Percentiles rank a stretch among this genome's conserved stretches.
Conservation (phyloP, 2,113 vertebrate genomes). For the Alces alces region DNA sequence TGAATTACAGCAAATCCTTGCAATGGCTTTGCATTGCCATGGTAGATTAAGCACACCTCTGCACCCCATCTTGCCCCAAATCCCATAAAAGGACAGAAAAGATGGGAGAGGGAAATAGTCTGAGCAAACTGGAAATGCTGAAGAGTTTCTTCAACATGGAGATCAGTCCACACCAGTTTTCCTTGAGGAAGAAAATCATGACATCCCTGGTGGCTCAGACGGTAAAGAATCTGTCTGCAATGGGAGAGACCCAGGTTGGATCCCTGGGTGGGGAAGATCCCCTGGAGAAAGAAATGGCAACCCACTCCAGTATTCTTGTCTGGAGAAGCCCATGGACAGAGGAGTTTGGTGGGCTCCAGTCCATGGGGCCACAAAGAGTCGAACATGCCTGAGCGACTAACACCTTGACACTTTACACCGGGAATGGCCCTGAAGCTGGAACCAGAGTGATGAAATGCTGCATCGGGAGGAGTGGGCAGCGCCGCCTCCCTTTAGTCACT, state of each 20-base stretch:
- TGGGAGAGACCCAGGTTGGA: neutral
- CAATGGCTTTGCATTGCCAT: neutral
- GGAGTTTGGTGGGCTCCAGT: neutral
- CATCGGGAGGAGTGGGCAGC: neutral
- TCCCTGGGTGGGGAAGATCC: neutral
- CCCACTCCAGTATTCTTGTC: neutral
- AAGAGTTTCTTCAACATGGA: neutral
- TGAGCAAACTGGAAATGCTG: neutral
- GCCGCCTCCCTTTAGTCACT: neutral
- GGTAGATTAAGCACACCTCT: neutral
- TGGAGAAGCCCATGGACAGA: neutral
- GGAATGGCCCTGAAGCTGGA: neutral
- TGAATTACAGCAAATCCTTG: neutral
- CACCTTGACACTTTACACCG: accelerated
- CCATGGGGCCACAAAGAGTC: neutral
- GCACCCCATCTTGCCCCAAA: neutral
- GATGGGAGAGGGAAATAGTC: neutral
- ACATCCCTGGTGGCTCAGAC: neutral
- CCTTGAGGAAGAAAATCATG: neutral
- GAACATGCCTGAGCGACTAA: neutral
- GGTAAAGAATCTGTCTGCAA: neutral
- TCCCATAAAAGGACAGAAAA: neutral
- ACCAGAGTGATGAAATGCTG: neutral
- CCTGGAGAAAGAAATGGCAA: neutral
- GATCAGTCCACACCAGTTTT: neutral